A percentile compares a stretch with the other conserved stretches of the same genome.
Conservation (phyloP, 2,113 vertebrate genomes). For the Megalops atlanticus region DNA sequence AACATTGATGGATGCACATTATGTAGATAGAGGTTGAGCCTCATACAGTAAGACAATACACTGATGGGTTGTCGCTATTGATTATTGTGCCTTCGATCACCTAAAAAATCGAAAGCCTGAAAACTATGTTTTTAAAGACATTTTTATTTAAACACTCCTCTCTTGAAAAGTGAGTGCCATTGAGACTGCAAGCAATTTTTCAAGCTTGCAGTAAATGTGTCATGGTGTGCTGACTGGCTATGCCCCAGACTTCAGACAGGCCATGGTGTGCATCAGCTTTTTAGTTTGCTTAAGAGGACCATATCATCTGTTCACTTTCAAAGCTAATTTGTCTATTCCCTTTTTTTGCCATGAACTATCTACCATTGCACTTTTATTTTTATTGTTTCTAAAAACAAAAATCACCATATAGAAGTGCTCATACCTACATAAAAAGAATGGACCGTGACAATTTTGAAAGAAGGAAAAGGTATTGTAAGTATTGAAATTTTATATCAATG, state of each 20-base stretch:
- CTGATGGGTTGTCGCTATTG: neutral
- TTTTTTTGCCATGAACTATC: too few relatives aligned
- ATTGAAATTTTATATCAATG: too few relatives aligned
- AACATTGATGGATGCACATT: neutral
- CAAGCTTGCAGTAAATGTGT: conserved; percentile 12
- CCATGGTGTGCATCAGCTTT: neutral
- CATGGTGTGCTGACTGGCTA: conserved; percentile 7
- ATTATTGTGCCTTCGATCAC: neutral
- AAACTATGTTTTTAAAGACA: neutral
- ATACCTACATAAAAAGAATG: too few relatives aligned
- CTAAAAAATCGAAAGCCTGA: neutral
- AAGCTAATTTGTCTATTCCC: neutral
- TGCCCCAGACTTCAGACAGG: conserved; percentile 6
- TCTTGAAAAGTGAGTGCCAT: conserved; percentile 6
- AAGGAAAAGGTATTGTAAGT: too few relatives aligned
- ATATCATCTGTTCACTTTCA: conserved; percentile 1
- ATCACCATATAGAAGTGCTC: too few relatives aligned
- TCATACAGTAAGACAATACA: neutral
- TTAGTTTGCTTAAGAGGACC: neutral
- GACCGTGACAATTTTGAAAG: too few relatives aligned
- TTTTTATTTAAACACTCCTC: neutral
- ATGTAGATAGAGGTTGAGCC: neutral
- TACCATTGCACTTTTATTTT: too few relatives aligned
- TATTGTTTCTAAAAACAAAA: too few relatives aligned
- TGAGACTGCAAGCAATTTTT: conserved; percentile 19